Percentiles rank a stretch among this genome's conserved stretches.
Conservation (phyloP, 2,888 invertebrate genomes). For the Drosophila quinaria region DNA sequence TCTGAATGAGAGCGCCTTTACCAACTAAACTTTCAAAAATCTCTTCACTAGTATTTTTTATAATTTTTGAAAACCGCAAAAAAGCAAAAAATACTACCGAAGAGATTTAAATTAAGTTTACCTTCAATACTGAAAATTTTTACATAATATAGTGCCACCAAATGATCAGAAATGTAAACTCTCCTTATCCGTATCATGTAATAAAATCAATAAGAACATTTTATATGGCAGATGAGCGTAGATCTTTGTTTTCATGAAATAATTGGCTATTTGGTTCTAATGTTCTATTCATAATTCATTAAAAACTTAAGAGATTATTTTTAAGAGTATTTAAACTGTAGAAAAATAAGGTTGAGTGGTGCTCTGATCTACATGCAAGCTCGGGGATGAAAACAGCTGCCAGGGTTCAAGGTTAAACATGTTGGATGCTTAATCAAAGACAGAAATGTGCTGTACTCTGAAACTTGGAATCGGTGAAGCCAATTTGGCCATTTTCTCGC, state of each 20-base stretch:
- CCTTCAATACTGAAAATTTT: too few species aligned
- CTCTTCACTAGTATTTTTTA: too few species aligned
- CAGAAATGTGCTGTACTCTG: slow-evolving; percentile 5
- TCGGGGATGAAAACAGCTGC: slow-evolving; percentile 13
- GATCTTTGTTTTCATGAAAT: not conserved
- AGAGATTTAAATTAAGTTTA: too few species aligned
- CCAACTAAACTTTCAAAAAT: not conserved
- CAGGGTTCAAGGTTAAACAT: slow-evolving; percentile 8
- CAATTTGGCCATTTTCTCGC: too few species aligned
- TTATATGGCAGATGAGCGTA: not conserved
- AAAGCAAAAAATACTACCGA: too few species aligned
- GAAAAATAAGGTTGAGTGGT: not conserved
- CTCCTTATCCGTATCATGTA: too few species aligned
- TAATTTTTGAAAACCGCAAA: too few species aligned
- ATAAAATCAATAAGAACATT: too few species aligned
- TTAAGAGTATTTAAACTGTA: not conserved
- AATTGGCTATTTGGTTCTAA: not conserved
- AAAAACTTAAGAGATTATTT: not conserved
- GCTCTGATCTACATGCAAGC: not conserved
- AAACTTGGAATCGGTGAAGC: not conserved
- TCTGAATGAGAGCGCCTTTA: not conserved
- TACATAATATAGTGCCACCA: too few species aligned
- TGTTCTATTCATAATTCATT: not conserved
- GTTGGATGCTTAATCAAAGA: not conserved
- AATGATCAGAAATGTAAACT: too few species aligned